Evolutionary conservation across 2,888 invertebrate species (phyloP), one percentile per base, ranked within the genome.

Genomic region (Lymantria dispar): DNA sequence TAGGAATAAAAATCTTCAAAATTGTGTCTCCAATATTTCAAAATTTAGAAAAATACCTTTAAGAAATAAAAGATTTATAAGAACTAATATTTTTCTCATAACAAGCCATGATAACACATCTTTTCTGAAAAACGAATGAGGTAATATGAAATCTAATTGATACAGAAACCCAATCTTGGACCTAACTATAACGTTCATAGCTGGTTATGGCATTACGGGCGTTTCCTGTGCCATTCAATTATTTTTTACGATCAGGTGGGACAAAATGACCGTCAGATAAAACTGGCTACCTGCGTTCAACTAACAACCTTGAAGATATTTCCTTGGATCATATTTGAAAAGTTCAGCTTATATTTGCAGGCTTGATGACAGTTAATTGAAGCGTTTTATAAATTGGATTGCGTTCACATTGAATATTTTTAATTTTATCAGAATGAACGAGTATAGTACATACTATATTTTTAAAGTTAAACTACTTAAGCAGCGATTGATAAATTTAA

Each of bases 201-300:
- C 56, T 64, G 56, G 52, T 53, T 55, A 53, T 48, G 71, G 74
- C 74, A 74, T 74, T 72, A 77, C 73, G 64, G 68, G 72, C 74
- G 70, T 80, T 74, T 71, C 64, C 72, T 64, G 66, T 67, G 79
- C 83, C 74, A 87, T 87, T 87, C 87, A 88, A 88, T 88, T 87
- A 88, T 87, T 87, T 87, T 88, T 87, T 88, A 88, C 76, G 86
- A 83, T 75, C 85, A 86, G 86, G 85, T 86, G 77, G 76, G 74
- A 80, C 77, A 76, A 74, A 81, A 83, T 80, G 78, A 77, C 74
- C 67, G 73, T 51, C 78, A 76, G 83, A 85, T 85, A 85, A 83
- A 85, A 76, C 64, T 64, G 60, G 64, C 60, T 50, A 52, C 39
- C 56, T 52, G 54, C 71, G 72, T 70, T 64, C 66, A 64, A 59